Evolutionary conservation across 1,140 invertebrate genomes (phyloP), one percentile per base, ranked within the genome.

Genomic region (Drosophila punjabiensis): DNA sequence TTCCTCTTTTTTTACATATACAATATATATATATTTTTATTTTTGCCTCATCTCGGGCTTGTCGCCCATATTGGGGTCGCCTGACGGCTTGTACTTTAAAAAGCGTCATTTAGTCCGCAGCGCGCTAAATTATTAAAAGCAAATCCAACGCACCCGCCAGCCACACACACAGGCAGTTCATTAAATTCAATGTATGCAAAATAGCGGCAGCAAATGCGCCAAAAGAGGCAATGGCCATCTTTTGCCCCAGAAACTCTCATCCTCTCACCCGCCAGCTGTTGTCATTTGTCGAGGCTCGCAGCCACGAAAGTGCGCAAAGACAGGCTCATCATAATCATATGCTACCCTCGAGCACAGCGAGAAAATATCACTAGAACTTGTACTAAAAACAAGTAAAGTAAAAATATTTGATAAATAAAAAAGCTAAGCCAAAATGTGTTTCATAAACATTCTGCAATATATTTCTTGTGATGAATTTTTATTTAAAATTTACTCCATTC

Each of bases 151-250:
- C 66, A 80, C 47, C 53, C 20, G 53, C 35, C 24, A 74, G 59
- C 58, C 33, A 52, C 43, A 58, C 61, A 69, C 73, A 56, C 43
- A 55, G 45, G 52, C 71, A 89, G 86, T 88, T 88, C 74, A 81
- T 88, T 88, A 89, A 81, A 81, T 85, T 69, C 85, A 73, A 81
- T 79, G 78, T 85, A 88, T 89, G 85, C 86, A 89, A 89, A 88
- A 86, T 79, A 76, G 79, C 81, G 63, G 69, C 81, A 83, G 79
- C 81, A 83, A 83, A 79, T 71, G 58, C 75, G 82, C 75, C 83
- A 68, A 68, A 62, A 65, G 76, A 37, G 33, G 53, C 33, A 56
- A 37, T 56, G 33, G 55, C 74, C 76, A 77, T 67, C 74, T 76
- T 39, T 14, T 20, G 20, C 53, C 47, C 30, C 53, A n/a, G 16